phyloP scores from a whole-genome alignment of 1,140 invertebrate genomes.

The Drosophila seguyi region DNA sequence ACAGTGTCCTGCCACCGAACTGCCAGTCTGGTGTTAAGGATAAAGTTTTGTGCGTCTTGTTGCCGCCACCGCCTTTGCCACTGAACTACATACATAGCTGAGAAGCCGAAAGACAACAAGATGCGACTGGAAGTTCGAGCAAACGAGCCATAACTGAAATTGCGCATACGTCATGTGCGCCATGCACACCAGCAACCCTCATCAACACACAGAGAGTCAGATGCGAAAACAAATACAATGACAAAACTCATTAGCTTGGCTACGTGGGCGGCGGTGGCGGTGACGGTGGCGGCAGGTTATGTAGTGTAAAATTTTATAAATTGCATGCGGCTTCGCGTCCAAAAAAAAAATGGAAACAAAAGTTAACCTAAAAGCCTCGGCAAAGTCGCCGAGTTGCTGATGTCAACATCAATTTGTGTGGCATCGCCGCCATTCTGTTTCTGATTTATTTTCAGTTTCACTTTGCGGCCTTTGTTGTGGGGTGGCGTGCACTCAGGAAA shows the following conservation, averaged over 20 bases:
- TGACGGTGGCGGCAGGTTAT: conserved; percentile 37
- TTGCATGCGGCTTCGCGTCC: conserved; percentile 40
- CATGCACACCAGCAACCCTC: conserved; percentile 21
- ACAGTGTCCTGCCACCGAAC: conserved; percentile 46
- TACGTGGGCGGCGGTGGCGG: conserved; percentile 20
- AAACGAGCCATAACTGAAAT: conserved; percentile 74
- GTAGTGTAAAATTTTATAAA: conserved; percentile 79
- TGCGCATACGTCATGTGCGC: conserved; percentile 75
- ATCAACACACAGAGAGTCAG: conserved; percentile 12
- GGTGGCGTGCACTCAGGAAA: conserved; percentile 2
- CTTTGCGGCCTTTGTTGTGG: conserved; percentile 48
- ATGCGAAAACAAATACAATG: conserved; percentile 44
- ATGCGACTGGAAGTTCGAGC: conserved; percentile 53
- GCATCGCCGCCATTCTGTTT: conserved; percentile 56
- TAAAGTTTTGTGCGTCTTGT: conserved; percentile 54
- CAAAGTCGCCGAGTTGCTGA: conserved; percentile 42
- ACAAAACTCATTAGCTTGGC: conserved; percentile 61
- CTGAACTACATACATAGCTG: conserved; percentile 37
- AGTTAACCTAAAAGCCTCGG: conserved; percentile 53
- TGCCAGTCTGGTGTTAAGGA: conserved; percentile 30
- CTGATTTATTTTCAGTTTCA: conserved; percentile 68
- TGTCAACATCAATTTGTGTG: conserved; percentile 57
- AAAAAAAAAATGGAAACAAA: conserved; percentile 15
- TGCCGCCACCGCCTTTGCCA: conserved; percentile 21
- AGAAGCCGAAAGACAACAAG: conserved; percentile 51